These are phyloP conservation scores for Sebastes steindachneri DNA, from an alignment of 2,797 vertebrate genomes.

Conservation along the genomic window DNA sequence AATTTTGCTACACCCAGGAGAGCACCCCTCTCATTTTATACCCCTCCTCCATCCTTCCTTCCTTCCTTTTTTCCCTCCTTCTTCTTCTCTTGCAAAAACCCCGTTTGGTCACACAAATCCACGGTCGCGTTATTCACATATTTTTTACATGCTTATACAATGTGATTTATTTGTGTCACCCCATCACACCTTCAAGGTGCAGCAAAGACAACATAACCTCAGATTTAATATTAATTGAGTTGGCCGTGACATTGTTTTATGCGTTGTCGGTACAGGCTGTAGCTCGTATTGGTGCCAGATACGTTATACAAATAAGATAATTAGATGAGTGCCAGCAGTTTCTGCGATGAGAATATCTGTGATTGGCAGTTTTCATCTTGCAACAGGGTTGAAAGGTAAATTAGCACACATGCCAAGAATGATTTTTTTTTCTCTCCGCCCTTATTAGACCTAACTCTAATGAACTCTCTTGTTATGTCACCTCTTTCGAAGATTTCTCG, in stretches of 20 bases:
- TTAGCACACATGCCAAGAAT: background rate
- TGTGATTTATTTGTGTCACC: background rate
- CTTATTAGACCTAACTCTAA: background rate
- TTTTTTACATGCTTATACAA: background rate
- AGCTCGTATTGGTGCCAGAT: background rate
- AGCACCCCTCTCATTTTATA: conserved; percentile 40
- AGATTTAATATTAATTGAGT: background rate
- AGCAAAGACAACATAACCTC: background rate
- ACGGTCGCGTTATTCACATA: background rate
- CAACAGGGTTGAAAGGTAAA: background rate
- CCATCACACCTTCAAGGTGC: background rate
- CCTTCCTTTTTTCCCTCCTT: conserved; percentile 32
- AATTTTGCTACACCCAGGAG: conserved; percentile 74
- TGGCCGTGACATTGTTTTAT: background rate
- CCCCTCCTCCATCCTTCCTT: conserved; percentile 42
- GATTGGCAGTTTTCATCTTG: background rate
- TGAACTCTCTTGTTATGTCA: background rate
- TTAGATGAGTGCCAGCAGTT: background rate
- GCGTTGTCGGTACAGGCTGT: background rate
- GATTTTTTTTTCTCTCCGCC: background rate
- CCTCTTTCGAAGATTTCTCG: background rate
- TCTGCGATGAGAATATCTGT: background rate
- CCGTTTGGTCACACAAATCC: background rate
- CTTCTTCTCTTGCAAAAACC: conserved; percentile 10
- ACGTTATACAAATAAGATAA: background rate